Conservation (phyloP, 2,113 vertebrate genomes). For the Peromyscus polionotus region DNA sequence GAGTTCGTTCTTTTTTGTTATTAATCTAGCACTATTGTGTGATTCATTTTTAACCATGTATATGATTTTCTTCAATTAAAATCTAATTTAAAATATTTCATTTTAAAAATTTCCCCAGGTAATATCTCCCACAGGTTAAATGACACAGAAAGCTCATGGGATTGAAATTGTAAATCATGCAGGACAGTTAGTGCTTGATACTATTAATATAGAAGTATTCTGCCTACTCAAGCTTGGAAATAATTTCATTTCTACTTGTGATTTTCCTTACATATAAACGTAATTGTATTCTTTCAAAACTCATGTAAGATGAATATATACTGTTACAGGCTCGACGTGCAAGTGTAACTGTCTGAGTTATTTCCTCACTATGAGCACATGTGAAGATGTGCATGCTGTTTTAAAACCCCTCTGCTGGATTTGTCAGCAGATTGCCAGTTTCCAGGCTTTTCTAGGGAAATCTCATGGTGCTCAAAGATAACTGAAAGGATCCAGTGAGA, state of each 20-base stretch:
- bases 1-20: not conserved
- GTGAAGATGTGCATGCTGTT: not conserved
- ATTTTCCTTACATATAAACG: not conserved
- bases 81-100: not conserved
- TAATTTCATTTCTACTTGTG: not conserved
- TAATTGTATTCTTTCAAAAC: not conserved
- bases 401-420: not conserved
- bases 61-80: slow-evolving; percentile 33
- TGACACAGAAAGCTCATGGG: not conserved
- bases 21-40: not conserved
- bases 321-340: not conserved
- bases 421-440: not conserved
- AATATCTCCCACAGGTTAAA: not conserved
- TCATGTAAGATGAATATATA: not conserved
- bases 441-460: not conserved
- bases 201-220: not conserved
- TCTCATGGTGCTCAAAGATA: not conserved
- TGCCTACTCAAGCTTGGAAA: not conserved
- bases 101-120: not conserved
- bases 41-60: not conserved
- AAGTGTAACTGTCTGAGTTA: not conserved
- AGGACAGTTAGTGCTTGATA: not conserved
- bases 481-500: not conserved
- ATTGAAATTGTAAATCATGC: not conserved
- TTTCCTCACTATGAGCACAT: not conserved